Conservation (phyloP, 2,113 vertebrate genomes). For the Gymnarchus niloticus region DNA sequence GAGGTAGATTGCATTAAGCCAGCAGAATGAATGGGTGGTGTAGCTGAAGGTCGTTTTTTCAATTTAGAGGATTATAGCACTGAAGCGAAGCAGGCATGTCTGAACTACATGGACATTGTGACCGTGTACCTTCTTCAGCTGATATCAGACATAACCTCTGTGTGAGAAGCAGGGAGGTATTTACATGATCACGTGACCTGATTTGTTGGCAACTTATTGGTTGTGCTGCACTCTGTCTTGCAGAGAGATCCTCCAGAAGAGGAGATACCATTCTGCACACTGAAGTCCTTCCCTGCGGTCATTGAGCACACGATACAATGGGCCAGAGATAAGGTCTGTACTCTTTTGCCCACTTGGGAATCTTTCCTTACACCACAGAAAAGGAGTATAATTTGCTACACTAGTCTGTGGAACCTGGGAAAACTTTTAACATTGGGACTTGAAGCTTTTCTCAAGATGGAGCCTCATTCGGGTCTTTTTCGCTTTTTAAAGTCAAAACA, state of each 20-base stretch:
- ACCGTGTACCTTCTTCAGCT: too few species aligned
- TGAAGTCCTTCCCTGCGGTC: conserved; percentile 94
- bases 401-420: neutral
- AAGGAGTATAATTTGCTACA: neutral
- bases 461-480: neutral
- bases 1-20: too few species aligned
- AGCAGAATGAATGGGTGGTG: too few species aligned
- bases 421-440: neutral
- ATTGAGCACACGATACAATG: conserved; percentile 98
- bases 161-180: too few species aligned
- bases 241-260: conserved; percentile 96
- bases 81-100: too few species aligned
- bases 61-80: too few species aligned
- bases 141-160: too few species aligned
- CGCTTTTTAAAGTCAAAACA: neutral
- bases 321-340: conserved; percentile 91
- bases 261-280: conserved; percentile 97
- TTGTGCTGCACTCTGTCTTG: neutral
- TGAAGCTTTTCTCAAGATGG: neutral
- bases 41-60: too few species aligned
- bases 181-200: neutral
- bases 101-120: too few species aligned
- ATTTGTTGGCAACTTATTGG: neutral
- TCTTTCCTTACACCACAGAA: neutral
- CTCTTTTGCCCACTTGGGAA: neutral